Percentiles rank a stretch among this genome's conserved stretches.
phyloP scores from a whole-genome alignment of 2,113 vertebrate species.

The Neoarius graeffei region DNA sequence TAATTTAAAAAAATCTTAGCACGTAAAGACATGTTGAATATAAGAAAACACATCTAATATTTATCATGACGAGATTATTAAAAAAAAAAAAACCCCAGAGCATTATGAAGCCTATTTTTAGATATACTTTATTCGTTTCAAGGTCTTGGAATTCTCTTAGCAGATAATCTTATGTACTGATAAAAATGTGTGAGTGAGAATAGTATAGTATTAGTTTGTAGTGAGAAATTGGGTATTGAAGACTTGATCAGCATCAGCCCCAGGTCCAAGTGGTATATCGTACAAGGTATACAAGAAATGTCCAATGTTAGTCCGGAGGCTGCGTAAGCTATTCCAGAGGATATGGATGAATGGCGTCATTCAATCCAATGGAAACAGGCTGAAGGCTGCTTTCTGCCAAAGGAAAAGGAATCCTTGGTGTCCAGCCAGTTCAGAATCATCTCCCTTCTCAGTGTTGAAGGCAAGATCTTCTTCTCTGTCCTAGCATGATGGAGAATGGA shows the following conservation, averaged over 20 bases:
- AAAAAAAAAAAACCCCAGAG: not conserved
- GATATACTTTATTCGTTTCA: not conserved
- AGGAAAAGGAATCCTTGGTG: not conserved
- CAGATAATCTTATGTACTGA: too few species aligned
- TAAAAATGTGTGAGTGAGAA: too few species aligned
- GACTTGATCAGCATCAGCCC: not conserved
- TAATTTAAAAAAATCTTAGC: not conserved
- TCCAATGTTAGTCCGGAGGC: not conserved
- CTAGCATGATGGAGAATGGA: not conserved
- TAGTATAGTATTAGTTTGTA: too few species aligned
- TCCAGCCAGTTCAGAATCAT: not conserved
- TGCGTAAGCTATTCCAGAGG: not conserved
- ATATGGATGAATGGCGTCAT: not conserved
- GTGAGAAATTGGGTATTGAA: not conserved
- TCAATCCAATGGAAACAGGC: not conserved
- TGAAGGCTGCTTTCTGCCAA: not conserved
- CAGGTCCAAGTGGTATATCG: not conserved
- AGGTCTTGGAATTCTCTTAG: not conserved
- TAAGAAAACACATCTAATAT: not conserved
- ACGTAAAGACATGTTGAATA: not conserved
- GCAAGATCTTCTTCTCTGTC: not conserved
- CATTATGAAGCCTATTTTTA: not conserved
- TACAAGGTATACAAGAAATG: not conserved
- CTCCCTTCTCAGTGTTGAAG: not conserved
- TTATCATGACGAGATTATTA: not conserved